Base-by-base conservation (phyloP, 1,140 invertebrate species). In the Calephelis virginiensis region DNA sequence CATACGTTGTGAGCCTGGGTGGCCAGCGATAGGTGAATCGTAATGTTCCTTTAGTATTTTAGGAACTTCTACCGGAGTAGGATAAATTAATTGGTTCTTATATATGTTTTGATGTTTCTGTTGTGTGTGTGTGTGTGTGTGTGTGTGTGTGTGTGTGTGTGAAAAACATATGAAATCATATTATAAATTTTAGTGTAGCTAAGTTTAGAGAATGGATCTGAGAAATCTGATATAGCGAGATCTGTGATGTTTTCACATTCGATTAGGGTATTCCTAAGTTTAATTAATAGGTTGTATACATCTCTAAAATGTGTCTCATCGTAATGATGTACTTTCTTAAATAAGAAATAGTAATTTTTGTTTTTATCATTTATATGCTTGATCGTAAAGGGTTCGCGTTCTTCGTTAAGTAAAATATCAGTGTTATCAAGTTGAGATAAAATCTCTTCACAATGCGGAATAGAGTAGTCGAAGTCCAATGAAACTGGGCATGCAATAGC, bases 281-380 rank as follows among this genome's bases (percentile, higher is more conserved):
- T 17, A 17, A 17, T 17, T 17, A 6, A 1, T 43, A 43, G 14
- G 38, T 63, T 49, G 8, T 43, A 43, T 8, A 43, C 5, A 8
- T 1, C 48, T 63, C 63, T 67, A n/a, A 73, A 50, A 64, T 69
- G 71, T 9, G 70, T 66, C 53, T 71, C 69, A 8, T 77, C 76
- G n/a, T 69, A 77, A 45, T 74, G 75, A n/a, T n/a, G 68, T 8
- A 77, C 66, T 60, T 74, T 77, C 10, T 67, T 72, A 63, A 63
- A 78, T 70, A 43, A 43, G 40, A 43, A 43, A 43, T 43, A 43
- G 40, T 6, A 43, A 6, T 43, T 43, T 43, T 43, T 78, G 50
- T 69, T 65, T 46, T 70, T 69, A 65, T 62, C 10, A 11, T 14
- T 53, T 37, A 71, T 12, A 9, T 13, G 6, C 63, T 66, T n/a